These are phyloP conservation scores for Drosophila mayaguana DNA, from an alignment of 2,888 invertebrate species.

Conservation along the genomic window DNA sequence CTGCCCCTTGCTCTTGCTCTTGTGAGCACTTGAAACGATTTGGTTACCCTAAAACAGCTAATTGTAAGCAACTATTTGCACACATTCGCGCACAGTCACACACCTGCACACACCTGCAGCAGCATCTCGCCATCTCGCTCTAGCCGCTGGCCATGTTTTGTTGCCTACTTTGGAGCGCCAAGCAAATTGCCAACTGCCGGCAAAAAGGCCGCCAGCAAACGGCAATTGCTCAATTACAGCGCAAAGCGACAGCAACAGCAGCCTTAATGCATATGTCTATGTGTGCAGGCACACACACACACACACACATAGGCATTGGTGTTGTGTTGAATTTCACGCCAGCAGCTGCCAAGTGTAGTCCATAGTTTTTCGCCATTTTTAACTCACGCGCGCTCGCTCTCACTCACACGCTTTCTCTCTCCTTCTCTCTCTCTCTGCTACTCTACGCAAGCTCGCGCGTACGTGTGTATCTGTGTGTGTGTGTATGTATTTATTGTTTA, in stretches of 20 bases:
- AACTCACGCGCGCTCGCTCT: constrained; percentile 51
- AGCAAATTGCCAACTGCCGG: constrained; percentile 51
- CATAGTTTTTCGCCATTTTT: constrained; percentile 78
- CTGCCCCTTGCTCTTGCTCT: too few species aligned
- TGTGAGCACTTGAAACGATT: neutral
- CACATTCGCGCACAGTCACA: neutral
- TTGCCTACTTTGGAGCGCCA: constrained; percentile 74
- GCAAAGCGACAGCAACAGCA: constrained; percentile 58
- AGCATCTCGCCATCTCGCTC: neutral
- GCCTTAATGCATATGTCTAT: constrained; percentile 27
- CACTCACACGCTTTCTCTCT: neutral
- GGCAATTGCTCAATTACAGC: constrained; percentile 78
- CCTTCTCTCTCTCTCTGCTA: neutral
- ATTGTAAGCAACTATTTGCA: constrained; percentile 6
- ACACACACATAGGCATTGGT: constrained; percentile 42
- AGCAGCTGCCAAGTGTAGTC: constrained; percentile 78
- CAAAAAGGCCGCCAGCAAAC: constrained; percentile 45
- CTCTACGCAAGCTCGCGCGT: neutral
- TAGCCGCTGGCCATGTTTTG: constrained; percentile 27
- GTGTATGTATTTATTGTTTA: constrained; percentile 66
- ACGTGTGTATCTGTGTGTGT: constrained; percentile 23
- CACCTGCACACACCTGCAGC: neutral
- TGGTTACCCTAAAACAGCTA: neutral
- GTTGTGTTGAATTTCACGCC: constrained; percentile 80
- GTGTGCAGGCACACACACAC: constrained; percentile 30